Base-by-base conservation (phyloP, 2,113 vertebrate genomes). In the Oreochromis tanganicae region DNA sequence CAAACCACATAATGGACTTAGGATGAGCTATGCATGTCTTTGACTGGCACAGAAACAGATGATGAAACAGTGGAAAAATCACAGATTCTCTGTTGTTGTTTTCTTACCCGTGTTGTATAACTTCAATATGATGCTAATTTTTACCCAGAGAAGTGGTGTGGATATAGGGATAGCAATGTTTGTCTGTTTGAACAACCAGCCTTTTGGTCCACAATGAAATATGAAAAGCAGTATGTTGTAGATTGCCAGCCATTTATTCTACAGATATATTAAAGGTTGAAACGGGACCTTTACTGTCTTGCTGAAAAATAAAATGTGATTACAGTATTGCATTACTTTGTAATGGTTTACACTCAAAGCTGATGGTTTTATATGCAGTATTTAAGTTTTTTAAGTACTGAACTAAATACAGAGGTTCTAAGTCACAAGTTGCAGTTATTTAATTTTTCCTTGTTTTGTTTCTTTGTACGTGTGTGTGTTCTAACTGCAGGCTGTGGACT, bases 401-500 rank as follows among this genome's bases (percentile, higher is more conserved):
- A 48, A 48, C 21, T 48, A 48, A 46, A 73, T 46, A 46, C 21
- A 27, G 9, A 48, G 9, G 5, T 10, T 75, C 13, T 75, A 75
- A 75, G 16, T 50, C 41, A 32, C 43, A 13, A 29, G 43, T 78
- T 90, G 24, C 6, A 83, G 56, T 80, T 52, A 56, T 29, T 85
- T 17, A 2, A 36, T 87, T 83, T 88, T 71, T 85, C 6, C 41
- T 46, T 79, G 32, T 24, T 71, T 17, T 75, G 52, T 59, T 9
- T 82, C 24, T 87, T 34, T 83, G 71, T 84, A 11, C 54, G 21
- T 61, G 48, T 79, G 82, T 89, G 68, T 68, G 9, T 95, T 82
- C 83, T 78, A 32, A 29, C 78, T 88, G 79, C 96, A 98, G 98
- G 97, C 93, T 97, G 97, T 92, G 97, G 97, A 92, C 97, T 97